Evolutionary conservation across 1,140 invertebrate species (phyloP), one percentile per base, ranked within the genome.

Genomic region (Heliothis subflexa): DNA sequence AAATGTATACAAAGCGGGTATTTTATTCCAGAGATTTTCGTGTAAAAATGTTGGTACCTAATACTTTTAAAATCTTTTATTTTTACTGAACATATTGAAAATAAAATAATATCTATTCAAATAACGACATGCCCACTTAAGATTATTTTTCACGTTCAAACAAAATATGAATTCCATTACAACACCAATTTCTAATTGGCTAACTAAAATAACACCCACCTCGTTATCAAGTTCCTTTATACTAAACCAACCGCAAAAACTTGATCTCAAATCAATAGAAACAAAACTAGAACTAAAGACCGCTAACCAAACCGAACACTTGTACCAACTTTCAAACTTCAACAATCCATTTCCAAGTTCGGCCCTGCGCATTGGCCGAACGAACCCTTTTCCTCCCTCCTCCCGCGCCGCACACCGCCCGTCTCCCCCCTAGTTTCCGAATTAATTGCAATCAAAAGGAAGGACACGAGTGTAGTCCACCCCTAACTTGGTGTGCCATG

Each of bases 391-490:
- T 59, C 57, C 81, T 81, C 82, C 76, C 80, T 74, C 85, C 83
- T 66, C 84, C 78, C 62, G 71, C 75, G 81, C 83, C 78, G 64
- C 71, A 12, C 64, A 4, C 74, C 73, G 33, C 78, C 84, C 75
- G 59, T 61, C 75, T 16, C 78, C 81, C 78, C 86, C 84, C 86
- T 81, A 84, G 87, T 88, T 89, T 90, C 88, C 88, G 92, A 94
- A 95, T 94, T 95, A 95, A 95, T 94, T 94, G 94, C 94, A 95
- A 94, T 95, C 93, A 95, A 94, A 94, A 94, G 91, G 91, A 93
- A 94, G 92, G 92, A 93, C 90, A 92, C 85, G 91, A 92, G 89
- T 92, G 83, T 88, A 93, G 92, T 89, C 91, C 91, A 91, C 87
- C 91, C 92, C 91, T 91, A 92, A 91, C 87, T 91, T 88, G 81